Evolutionary conservation across 2,113 vertebrate genomes (phyloP).

Genomic region (Perognathus longimembris): DNA sequence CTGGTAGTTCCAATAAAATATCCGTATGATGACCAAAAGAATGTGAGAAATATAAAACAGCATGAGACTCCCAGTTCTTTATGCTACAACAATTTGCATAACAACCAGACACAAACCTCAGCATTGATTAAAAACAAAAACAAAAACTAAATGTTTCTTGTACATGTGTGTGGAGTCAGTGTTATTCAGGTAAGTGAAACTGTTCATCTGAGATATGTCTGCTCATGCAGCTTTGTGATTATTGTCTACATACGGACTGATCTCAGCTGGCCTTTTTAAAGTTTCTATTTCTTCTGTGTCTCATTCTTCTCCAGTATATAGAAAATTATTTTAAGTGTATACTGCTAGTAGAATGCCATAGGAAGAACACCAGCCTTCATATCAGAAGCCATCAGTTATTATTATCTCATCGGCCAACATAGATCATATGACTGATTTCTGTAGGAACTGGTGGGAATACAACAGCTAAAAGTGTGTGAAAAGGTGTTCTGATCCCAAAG

Average conservation of each 20-base stretch:
- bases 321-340: neutral
- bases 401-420: neutral
- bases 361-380: no score
- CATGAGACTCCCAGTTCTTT: neutral
- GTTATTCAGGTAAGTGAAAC: no score
- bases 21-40: neutral
- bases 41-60: neutral
- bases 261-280: neutral
- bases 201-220: neutral
- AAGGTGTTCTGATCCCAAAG: neutral
- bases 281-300: neutral
- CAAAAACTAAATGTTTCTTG: neutral
- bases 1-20: neutral
- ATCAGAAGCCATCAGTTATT: neutral
- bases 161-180: neutral
- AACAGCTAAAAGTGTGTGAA: neutral
- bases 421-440: neutral
- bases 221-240: neutral
- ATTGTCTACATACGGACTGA: neutral
- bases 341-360: neutral
- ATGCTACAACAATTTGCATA: neutral
- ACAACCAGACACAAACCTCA: neutral
- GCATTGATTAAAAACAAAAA: neutral
- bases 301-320: neutral
- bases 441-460: neutral